Evolutionary conservation across 2,797 vertebrate species (phyloP), one percentile per base, ranked within the genome.

Genomic region (Linurgus olivaceus): DNA sequence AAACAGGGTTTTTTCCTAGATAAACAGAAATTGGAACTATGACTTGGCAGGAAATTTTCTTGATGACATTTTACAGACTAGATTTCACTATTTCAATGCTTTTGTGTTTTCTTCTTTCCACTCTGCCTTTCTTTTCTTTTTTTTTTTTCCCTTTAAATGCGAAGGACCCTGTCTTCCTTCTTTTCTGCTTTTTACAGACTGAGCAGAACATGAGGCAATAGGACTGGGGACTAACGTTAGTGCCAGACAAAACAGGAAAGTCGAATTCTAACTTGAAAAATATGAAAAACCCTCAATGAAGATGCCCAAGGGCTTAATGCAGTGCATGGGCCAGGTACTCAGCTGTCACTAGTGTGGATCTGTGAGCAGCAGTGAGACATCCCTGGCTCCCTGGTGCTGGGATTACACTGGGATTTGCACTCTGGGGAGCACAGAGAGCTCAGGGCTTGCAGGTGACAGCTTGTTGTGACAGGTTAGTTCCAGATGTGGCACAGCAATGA

Each of bases 321-420:
- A 61, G 50, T 0, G 1, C 90, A 26, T 5, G 54, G 63, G 42
- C 13, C n/a, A 20, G 61, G 11, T 7, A 6, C 25, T 28, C 23
- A 16, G 16, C 72, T 67, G 0, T 47, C 11, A 6, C 2, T 2
- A 1, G 28, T 4, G 24, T 16, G 65, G 40, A 2, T 15, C 17
- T 33, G 16, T 3, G 48, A 77, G 71, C 19, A 19, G 2, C 26
- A 15, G 31, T 1, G 52, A 25, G 47, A 17, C 55, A 10, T 11
- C 35, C 73, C 71, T 13, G 1, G 10, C 28, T 28, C 70, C 1
- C 0, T 11, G 5, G 48, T 3, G 48, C 10, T 10, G 54, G 37
- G 24, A 2, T 67, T 11, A 5, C 4, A 0, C 10, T 0, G 2
- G 12, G 52, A 25, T 77, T 85, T 29, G 7, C 4, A 26, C 29